phyloP scores from a whole-genome alignment of 2,888 invertebrate genomes.

The Drosophila greeni region DNA sequence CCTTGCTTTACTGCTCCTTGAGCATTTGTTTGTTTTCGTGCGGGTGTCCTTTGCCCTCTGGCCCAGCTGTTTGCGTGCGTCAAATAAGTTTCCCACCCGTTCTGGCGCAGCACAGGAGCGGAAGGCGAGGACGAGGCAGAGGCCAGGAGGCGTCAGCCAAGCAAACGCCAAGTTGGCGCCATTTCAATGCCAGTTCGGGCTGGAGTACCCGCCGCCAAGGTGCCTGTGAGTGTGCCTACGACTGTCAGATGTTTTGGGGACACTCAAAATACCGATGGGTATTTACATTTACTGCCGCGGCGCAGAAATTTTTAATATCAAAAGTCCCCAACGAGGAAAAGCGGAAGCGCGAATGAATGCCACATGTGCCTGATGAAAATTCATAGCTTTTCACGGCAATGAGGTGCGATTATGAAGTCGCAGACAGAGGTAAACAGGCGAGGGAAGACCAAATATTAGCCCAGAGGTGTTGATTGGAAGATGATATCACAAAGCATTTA shows the following conservation, averaged over 20 bases:
- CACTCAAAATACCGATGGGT: conserved; percentile 7
- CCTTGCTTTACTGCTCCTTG: conserved; percentile 11
- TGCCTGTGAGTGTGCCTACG: conserved; percentile 2
- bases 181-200: conserved; percentile 18
- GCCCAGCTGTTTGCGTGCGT: conserved; percentile 65
- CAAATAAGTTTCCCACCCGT: conserved; percentile 49
- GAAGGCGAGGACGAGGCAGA: background rate
- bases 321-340: background rate
- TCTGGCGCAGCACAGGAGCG: conserved; percentile 16
- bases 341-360: background rate
- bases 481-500: conserved; percentile 54
- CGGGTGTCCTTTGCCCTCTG: conserved; percentile 45
- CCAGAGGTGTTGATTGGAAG: conserved; percentile 27
- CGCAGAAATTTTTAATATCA: conserved; percentile 18
- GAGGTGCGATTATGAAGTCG: conserved; percentile 11
- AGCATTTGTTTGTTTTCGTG: conserved; percentile 49
- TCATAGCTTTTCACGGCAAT: background rate
- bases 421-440: background rate
- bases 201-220: background rate
- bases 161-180: conserved; percentile 40
- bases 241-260: conserved; percentile 9
- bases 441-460: conserved; percentile 5
- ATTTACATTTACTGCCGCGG: conserved; percentile 3
- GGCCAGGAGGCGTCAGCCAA: conserved; percentile 12
- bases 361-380: conserved; percentile 8